These are phyloP conservation scores for Patella depressa DNA, from an alignment of 2,888 invertebrate species.

Conservation along the genomic window DNA sequence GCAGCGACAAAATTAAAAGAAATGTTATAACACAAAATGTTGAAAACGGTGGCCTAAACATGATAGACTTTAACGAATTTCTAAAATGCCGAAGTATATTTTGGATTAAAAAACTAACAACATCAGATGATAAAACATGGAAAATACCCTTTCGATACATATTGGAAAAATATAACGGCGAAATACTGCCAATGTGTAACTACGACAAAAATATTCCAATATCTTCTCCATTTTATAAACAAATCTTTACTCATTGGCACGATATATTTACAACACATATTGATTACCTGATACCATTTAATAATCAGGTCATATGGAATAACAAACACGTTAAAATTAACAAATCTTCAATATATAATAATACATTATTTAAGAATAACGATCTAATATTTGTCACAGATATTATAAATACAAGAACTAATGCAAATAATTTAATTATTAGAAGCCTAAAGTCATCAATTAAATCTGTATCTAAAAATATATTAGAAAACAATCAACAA, in stretches of 20 bases:
- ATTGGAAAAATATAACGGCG: background rate
- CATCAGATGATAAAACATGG: background rate
- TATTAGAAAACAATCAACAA: too few species aligned
- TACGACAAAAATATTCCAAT: background rate
- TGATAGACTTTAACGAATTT: background rate
- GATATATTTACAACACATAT: background rate
- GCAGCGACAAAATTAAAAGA: background rate
- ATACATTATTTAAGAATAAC: too few species aligned
- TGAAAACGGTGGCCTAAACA: background rate
- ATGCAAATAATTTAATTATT: too few species aligned
- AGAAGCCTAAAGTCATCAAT: too few species aligned
- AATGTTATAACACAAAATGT: constrained; percentile 1
- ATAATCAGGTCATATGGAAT: too few species aligned
- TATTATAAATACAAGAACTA: too few species aligned
- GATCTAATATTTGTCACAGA: too few species aligned
- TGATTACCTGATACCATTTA: background rate
- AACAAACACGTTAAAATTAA: too few species aligned
- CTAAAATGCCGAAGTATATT: background rate
- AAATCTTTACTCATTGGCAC: background rate
- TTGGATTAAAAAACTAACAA: background rate
- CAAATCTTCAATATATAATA: too few species aligned
- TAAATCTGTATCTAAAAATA: too few species aligned
- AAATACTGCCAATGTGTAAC: constrained; percentile 1
- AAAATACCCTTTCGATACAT: background rate
- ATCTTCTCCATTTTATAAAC: background rate